phyloP scores from a whole-genome alignment of 2,113 vertebrate genomes.

The Ascaphus truei region DNA sequence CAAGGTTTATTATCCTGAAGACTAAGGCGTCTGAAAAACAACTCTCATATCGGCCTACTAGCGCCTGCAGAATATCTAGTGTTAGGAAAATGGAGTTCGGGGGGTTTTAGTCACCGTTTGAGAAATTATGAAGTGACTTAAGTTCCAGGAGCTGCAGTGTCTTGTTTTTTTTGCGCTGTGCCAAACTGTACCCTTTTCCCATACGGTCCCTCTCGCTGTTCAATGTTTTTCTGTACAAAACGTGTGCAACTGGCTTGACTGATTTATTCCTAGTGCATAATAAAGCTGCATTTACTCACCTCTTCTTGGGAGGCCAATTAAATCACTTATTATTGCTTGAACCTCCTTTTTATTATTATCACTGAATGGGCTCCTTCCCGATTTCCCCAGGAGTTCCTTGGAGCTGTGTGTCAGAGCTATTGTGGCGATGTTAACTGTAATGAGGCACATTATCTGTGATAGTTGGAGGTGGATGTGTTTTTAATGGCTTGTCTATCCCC shows the following conservation, averaged over 20 bases:
- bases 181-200: not conserved
- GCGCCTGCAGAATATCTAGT: too few relatives aligned
- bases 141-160: too few relatives aligned
- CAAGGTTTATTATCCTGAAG: too few relatives aligned
- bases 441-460: slow-evolving; percentile 60
- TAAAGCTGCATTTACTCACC: slow-evolving; percentile 35
- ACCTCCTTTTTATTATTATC: slow-evolving; percentile 35
- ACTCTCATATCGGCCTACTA: not conserved
- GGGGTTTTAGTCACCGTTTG: too few relatives aligned
- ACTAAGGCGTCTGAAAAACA: too few relatives aligned
- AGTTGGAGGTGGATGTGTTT: slow-evolving; percentile 65
- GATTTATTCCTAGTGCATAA: not conserved
- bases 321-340: slow-evolving; percentile 41
- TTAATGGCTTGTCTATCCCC: slow-evolving; percentile 56
- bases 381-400: slow-evolving; percentile 51
- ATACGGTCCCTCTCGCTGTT: not conserved
- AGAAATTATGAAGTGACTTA: too few relatives aligned
- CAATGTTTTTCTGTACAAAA: not conserved
- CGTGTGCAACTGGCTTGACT: slow-evolving; percentile 17
- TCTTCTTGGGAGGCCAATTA: slow-evolving; percentile 47
- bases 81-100: too few relatives aligned
- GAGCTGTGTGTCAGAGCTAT: slow-evolving; percentile 52
- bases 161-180: too few relatives aligned
- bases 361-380: slow-evolving; percentile 43
- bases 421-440: slow-evolving; percentile 53